phyloP scores from a whole-genome alignment of 2,797 vertebrate species.

The Potorous gilbertii region DNA sequence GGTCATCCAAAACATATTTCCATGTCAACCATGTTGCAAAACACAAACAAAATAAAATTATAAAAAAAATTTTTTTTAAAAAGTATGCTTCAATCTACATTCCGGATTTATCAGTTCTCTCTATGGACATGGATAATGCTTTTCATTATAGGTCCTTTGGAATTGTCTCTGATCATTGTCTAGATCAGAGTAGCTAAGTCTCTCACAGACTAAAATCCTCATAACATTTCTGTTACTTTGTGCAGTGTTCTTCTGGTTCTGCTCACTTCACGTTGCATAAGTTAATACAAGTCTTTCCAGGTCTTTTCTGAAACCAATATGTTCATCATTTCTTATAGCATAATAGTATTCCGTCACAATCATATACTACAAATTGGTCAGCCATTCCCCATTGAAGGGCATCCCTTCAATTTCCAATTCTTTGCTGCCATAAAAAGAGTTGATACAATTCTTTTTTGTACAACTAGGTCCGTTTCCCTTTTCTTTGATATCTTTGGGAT shows the following conservation, averaged over 20 bases:
- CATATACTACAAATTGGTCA: neutral
- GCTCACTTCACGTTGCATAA: neutral
- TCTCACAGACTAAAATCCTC: neutral
- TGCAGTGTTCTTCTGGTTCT: neutral
- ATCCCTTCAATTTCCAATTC: neutral
- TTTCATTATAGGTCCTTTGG: neutral
- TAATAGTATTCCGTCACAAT: neutral
- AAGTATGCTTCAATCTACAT: neutral
- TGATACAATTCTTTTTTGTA: neutral
- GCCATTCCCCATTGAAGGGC: neutral
- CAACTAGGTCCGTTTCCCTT: neutral
- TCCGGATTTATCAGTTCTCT: neutral
- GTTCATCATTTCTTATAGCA: neutral
- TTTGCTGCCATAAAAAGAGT: neutral
- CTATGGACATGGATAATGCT: neutral
- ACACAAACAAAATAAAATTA: neutral
- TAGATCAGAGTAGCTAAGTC: neutral
- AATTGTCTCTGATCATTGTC: neutral
- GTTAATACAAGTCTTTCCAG: neutral
- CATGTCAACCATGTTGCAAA: neutral
- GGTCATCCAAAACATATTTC: neutral
- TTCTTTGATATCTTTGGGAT: neutral
- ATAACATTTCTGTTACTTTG: neutral
- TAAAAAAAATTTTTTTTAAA: neutral
- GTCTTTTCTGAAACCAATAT: neutral